These are phyloP conservation scores for Anaspis maculata DNA, from an alignment of 2,888 invertebrate genomes.

Conservation along the genomic window DNA sequence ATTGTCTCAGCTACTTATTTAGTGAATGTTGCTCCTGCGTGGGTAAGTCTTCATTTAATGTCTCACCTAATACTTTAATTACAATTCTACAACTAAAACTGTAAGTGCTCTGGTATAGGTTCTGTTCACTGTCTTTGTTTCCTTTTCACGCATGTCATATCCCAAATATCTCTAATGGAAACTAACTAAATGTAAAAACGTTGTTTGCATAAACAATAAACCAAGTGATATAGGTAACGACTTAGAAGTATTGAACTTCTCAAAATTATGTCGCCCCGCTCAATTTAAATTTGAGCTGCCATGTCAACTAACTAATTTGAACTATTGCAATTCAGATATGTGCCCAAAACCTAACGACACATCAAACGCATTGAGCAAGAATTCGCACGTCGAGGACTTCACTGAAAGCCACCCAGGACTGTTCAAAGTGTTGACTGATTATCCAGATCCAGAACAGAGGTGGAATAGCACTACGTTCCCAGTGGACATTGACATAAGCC, in stretches of 20 bases:
- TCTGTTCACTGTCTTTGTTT: too few species aligned
- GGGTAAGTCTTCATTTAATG: constrained; percentile 60
- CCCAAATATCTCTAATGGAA: too few species aligned
- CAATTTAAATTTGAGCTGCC: too few species aligned
- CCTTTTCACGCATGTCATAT: too few species aligned
- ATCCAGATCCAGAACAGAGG: constrained; percentile 64
- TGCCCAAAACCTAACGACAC: constrained; percentile 82
- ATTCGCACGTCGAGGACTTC: constrained; percentile 82
- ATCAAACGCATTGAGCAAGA: constrained; percentile 53
- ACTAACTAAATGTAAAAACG: too few species aligned
- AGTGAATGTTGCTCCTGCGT: constrained; percentile 96
- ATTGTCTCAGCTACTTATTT: constrained; percentile 81
- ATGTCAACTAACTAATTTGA: too few species aligned
- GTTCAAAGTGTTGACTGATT: constrained; percentile 74
- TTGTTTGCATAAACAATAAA: too few species aligned
- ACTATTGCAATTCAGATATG: constrained; percentile 58
- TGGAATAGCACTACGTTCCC: constrained; percentile 82
- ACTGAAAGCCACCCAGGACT: constrained; percentile 75
- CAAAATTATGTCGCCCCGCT: too few species aligned
- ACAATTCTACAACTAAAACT: constrained; percentile 4
- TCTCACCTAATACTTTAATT: background rate
- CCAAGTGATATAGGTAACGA: too few species aligned
- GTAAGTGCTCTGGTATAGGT: too few species aligned
- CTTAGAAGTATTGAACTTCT: too few species aligned
- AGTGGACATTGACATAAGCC: constrained; percentile 63